These are phyloP conservation scores for Abramis brama DNA, from an alignment of 2,113 vertebrate genomes.

Conservation along the genomic window DNA sequence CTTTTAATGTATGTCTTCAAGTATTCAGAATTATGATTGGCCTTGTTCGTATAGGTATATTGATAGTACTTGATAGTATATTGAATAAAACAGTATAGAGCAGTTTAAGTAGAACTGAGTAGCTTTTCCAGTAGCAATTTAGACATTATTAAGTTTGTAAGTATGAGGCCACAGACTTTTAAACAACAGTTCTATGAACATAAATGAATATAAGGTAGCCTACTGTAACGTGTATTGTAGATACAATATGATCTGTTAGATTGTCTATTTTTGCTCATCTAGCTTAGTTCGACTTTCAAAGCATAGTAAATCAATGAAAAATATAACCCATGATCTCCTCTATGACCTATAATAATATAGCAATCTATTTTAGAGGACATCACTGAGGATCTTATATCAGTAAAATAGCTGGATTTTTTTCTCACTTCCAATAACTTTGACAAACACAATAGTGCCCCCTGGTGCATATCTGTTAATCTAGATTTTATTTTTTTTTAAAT, in stretches of 20 bases:
- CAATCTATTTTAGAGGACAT: background rate
- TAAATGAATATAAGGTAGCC: background rate
- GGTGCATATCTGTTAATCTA: background rate
- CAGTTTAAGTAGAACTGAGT: background rate
- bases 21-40: background rate
- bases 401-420: background rate
- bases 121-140: background rate
- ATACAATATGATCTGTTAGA: background rate
- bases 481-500: background rate
- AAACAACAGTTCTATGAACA: background rate
- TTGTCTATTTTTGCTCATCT: background rate
- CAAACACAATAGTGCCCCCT: slow-evolving; percentile 46
- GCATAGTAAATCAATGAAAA: background rate
- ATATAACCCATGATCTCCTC: background rate
- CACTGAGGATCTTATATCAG: slow-evolving; percentile 1
- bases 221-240: background rate
- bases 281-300: background rate
- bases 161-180: background rate
- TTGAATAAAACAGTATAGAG: background rate
- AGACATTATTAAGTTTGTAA: background rate
- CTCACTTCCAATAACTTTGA: background rate
- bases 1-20: background rate
- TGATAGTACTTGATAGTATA: no score
- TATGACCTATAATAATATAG: background rate
- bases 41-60: background rate